Conservation (phyloP, 2,888 invertebrate species). For the Tortricodes alternella region DNA sequence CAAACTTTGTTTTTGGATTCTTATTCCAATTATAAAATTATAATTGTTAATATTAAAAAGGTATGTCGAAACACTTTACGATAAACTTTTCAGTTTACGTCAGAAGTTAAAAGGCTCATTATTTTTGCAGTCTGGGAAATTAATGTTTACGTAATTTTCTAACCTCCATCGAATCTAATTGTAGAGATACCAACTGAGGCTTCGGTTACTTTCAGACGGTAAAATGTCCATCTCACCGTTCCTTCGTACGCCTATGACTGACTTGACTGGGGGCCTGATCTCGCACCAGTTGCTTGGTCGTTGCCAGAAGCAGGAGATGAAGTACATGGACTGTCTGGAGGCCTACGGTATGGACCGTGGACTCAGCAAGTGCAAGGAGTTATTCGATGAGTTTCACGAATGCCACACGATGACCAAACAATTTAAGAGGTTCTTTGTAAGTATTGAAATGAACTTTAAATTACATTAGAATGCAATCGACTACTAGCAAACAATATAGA, state of each 20-base stretch:
- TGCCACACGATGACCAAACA: constrained; percentile 85
- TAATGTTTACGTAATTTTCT: constrained; percentile 67
- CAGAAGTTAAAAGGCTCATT: neutral
- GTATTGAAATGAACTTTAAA: constrained; percentile 32
- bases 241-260: constrained; percentile 87
- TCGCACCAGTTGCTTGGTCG: constrained; percentile 85
- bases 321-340: constrained; percentile 89
- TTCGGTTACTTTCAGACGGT: constrained; percentile 33
- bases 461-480: neutral
- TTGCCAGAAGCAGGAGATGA: constrained; percentile 87
- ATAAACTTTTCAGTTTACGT: neutral
- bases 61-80: constrained; percentile 4
- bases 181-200: neutral
- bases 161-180: constrained; percentile 32
- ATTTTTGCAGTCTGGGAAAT: too few species aligned
- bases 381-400: constrained; percentile 88
- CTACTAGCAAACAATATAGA: neutral
- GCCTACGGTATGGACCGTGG: constrained; percentile 89
- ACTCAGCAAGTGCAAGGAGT: constrained; percentile 81
- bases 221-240: constrained; percentile 85
- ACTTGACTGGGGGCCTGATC: constrained; percentile 85
- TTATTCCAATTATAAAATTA: constrained; percentile 7
- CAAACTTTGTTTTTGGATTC: constrained; percentile 20
- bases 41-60: neutral
- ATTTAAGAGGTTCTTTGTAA: constrained; percentile 81